phyloP scores from a whole-genome alignment of 2,113 vertebrate genomes.

The Menura novaehollandiae region DNA sequence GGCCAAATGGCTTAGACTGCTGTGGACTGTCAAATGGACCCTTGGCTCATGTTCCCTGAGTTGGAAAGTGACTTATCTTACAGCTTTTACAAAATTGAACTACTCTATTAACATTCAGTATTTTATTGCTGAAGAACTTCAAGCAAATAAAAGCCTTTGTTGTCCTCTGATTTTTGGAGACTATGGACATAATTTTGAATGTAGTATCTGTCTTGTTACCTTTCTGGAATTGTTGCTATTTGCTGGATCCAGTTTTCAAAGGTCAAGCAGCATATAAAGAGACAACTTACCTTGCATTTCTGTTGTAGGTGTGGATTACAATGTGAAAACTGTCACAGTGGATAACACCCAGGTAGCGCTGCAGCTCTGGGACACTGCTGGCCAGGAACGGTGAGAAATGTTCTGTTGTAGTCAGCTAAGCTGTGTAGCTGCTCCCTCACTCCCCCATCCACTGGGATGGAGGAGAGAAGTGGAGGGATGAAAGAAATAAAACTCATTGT shows the following conservation, averaged over 20 bases:
- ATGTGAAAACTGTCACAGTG: conserved; percentile 83
- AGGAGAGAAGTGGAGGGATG: not conserved
- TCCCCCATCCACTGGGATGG: not conserved
- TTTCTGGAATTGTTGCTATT: not conserved
- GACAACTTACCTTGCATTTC: not conserved
- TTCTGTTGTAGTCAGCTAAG: not conserved
- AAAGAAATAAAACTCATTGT: not conserved
- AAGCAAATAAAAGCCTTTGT: not conserved
- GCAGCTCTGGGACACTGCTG: conserved; percentile 94
- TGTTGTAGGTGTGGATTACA: conserved; percentile 87
- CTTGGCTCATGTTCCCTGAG: not conserved
- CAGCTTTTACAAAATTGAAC: not conserved
- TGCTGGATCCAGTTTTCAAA: not conserved
- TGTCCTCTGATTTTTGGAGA: not conserved
- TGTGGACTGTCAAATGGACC: not conserved
- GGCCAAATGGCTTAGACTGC: not conserved
- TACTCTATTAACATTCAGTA: not conserved
- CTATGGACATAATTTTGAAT: not conserved
- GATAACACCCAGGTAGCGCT: conserved; percentile 80
- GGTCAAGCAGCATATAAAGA: not conserved
- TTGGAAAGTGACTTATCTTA: not conserved
- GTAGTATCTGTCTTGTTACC: not conserved
- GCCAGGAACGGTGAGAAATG: conserved; percentile 83
- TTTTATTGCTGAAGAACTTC: not conserved
- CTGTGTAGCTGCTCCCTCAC: not conserved